phyloP scores from a whole-genome alignment of 2,113 vertebrate genomes.

The Hippocampus abdominalis region DNA sequence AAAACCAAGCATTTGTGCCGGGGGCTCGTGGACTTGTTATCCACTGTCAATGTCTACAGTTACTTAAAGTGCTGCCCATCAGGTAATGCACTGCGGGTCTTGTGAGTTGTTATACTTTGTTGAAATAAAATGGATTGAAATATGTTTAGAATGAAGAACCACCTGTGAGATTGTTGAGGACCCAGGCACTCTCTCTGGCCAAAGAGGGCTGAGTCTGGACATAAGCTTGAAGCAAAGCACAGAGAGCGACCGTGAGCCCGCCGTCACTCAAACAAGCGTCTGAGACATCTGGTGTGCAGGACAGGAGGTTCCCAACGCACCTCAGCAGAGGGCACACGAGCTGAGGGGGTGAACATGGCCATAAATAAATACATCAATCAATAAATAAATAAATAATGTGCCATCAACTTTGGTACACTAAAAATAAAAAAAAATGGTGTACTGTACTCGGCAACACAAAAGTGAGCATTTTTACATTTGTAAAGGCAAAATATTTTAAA shows the following conservation, averaged over 20 bases:
- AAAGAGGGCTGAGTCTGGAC: slow-evolving; percentile 75
- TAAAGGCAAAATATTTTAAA: too few species aligned
- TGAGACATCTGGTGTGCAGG: slow-evolving; percentile 35
- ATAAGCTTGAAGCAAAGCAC: slow-evolving; percentile 77
- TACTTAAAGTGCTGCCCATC: neutral
- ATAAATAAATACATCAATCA: too few species aligned
- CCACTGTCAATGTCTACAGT: too few species aligned
- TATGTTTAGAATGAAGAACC: neutral
- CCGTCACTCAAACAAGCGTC: slow-evolving; percentile 57
- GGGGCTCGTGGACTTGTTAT: too few species aligned
- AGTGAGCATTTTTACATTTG: neutral
- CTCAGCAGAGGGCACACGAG: slow-evolving; percentile 86
- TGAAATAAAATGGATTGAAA: neutral
- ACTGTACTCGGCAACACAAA: neutral
- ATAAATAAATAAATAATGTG: neutral
- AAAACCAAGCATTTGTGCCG: too few species aligned
- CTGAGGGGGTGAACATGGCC: slow-evolving; percentile 51
- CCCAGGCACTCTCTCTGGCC: slow-evolving; percentile 83
- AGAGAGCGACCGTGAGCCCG: slow-evolving; percentile 75
- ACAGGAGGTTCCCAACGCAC: slow-evolving; percentile 84
- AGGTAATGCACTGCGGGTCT: neutral
- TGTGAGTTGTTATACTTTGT: neutral
- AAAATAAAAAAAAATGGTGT: neutral
- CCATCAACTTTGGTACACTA: neutral
- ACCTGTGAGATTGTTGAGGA: slow-evolving; percentile 96